Evolutionary conservation across 2,797 vertebrate species (phyloP), one percentile per base, ranked within the genome.

Genomic region (Chloroceryle inda): DNA sequence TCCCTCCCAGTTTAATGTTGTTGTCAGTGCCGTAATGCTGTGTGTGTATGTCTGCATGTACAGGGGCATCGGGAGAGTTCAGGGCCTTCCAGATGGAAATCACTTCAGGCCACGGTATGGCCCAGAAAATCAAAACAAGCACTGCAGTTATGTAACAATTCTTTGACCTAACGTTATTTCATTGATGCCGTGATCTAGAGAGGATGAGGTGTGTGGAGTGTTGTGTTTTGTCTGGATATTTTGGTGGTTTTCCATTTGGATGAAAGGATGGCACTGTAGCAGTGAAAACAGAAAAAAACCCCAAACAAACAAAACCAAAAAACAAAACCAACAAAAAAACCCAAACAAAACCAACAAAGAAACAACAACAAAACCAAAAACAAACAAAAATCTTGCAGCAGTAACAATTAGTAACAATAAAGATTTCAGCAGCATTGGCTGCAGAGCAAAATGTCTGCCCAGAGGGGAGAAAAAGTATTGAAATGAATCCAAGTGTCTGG

Each of bases 51-150:
- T 17, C 53, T 45, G 1, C 18, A 12, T 13, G 20, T 17, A 21
- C 9, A 2, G 14, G 20, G 10, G 22, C 63, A 47, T 27, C 73
- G 5, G 85, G 68, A 67, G 40, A 21, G 23, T 11, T 38, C 76
- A 66, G 85, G 15, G 16, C 68, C 55, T 45, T 49, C 77, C 94
- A 90, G 79, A 75, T 61, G 92, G 92, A 89, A 84, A 87, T 56
- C 20, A 29, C 93, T 90, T 38, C 85, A n/a, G 94, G 95, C 88
- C 89, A 68, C 23, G 5, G 6, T 24, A 19, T 24, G 50, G 92
- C 95, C 96, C 89, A 80, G 89, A 92, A 91, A 94, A 85, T 13
- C 63, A n/a, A 21, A 29, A 2, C 13, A 0, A 74, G 74, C 64
- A 4, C 40, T 53, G 0, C 26, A 9, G 35, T 92, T 89, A 50